These are phyloP conservation scores for Samia ricini DNA, from an alignment of 1,140 invertebrate species.

Conservation along the genomic window DNA sequence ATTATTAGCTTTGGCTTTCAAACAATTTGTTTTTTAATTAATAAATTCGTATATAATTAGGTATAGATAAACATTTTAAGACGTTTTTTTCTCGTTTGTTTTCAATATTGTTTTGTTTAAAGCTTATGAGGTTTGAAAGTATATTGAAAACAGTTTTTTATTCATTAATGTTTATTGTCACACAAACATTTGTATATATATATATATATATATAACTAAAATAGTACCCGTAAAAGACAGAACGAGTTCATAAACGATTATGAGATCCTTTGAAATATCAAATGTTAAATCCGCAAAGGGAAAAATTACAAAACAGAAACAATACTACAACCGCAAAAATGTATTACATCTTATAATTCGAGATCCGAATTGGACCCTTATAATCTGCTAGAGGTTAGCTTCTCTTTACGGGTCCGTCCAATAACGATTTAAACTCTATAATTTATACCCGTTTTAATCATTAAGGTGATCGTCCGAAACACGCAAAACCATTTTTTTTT, in stretches of 20 bases:
- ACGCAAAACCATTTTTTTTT: too few species aligned
- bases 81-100: too few species aligned
- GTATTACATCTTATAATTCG: not conserved
- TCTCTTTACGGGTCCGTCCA: not conserved
- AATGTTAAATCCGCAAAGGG: not conserved
- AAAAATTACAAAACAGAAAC: not conserved
- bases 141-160: too few species aligned
- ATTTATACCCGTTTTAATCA: not conserved
- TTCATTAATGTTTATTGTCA: too few species aligned
- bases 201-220: too few species aligned
- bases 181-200: too few species aligned
- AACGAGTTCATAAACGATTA: not conserved
- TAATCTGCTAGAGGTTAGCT: not conserved
- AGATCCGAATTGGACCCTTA: not conserved
- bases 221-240: not conserved
- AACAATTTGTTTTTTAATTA: too few species aligned
- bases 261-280: not conserved
- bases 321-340: not conserved
- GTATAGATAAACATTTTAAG: too few species aligned
- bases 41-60: too few species aligned
- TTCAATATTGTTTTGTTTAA: too few species aligned
- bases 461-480: not conserved
- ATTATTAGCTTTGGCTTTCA: too few species aligned
- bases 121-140: too few species aligned
- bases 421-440: not conserved